Percentiles rank a stretch among this genome's conserved stretches.
These are phyloP conservation scores for Drosophila kurseongensis DNA, from an alignment of 1,140 invertebrate genomes.

Conservation along the genomic window DNA sequence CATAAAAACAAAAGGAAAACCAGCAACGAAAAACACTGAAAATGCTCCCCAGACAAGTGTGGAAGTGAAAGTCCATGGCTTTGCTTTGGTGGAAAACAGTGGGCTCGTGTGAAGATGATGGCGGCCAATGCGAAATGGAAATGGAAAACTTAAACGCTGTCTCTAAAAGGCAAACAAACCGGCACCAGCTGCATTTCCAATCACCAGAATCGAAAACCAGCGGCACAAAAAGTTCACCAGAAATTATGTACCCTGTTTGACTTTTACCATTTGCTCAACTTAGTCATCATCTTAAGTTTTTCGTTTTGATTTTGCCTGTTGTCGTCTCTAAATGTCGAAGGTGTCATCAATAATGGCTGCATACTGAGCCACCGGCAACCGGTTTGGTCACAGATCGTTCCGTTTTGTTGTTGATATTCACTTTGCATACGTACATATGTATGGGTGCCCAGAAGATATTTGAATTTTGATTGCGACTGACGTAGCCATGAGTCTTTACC, in stretches of 20 bases:
- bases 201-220: conserved; percentile 41
- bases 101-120: conserved; percentile 39
- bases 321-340: conserved; percentile 72
- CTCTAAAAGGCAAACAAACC: conserved; percentile 69
- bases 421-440: conserved; percentile 42
- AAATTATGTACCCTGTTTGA: conserved; percentile 69
- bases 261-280: conserved; percentile 78
- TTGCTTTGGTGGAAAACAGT: conserved; percentile 51
- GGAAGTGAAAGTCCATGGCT: conserved; percentile 71
- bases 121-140: conserved; percentile 65
- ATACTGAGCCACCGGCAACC: conserved; percentile 37
- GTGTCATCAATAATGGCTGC: conserved; percentile 71
- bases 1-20: conserved; percentile 38
- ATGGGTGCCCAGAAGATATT: conserved; percentile 49
- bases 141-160: conserved; percentile 72
- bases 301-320: conserved; percentile 29
- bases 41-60: conserved; percentile 60
- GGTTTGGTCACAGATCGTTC: conserved; percentile 52
- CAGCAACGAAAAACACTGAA: conserved; percentile 20
- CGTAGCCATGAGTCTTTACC: conserved; percentile 4
- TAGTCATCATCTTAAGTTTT: conserved; percentile 67
- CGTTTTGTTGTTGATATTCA: conserved; percentile 49
- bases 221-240: conserved; percentile 62
- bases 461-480: conserved; percentile 65
- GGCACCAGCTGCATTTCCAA: conserved; percentile 44